Evolutionary conservation across 2,113 vertebrate genomes (phyloP).

Genomic region (Piprites chloris): DNA sequence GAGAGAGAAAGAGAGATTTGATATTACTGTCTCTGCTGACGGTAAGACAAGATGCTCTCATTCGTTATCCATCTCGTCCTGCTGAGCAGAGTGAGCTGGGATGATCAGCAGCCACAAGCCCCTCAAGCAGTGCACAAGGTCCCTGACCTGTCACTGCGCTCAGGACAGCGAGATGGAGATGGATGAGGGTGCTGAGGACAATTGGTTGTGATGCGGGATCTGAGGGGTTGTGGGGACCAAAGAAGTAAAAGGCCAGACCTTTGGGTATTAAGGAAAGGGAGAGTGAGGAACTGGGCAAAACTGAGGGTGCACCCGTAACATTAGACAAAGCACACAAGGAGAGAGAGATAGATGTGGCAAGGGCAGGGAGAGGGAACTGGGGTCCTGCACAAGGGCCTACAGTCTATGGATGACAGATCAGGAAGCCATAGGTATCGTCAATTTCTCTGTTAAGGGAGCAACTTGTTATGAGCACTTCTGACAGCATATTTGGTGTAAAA

Average conservation of each 20-base stretch:
- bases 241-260: not conserved
- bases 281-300: not conserved
- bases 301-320: not conserved
- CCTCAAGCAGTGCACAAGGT: rapidly evolving
- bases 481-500: not conserved
- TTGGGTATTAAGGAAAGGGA: not conserved
- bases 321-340: not conserved
- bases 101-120: rapidly evolving
- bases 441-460: not conserved
- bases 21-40: not conserved
- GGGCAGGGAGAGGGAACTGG: not conserved
- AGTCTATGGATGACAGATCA: not conserved
- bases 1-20: not conserved
- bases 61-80: not conserved
- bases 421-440: not conserved
- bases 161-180: not conserved
- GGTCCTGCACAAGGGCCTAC: not conserved
- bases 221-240: not conserved
- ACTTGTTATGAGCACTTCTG: not conserved
- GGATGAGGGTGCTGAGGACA: not conserved
- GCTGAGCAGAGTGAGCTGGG: not conserved
- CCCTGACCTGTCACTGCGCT: not conserved
- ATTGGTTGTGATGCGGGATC: not conserved
- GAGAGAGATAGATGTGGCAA: not conserved
- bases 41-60: not conserved